Evolutionary conservation across 2,888 invertebrate genomes (phyloP), one percentile per base, ranked within the genome.

Genomic region (Drosophila villosipedis): DNA sequence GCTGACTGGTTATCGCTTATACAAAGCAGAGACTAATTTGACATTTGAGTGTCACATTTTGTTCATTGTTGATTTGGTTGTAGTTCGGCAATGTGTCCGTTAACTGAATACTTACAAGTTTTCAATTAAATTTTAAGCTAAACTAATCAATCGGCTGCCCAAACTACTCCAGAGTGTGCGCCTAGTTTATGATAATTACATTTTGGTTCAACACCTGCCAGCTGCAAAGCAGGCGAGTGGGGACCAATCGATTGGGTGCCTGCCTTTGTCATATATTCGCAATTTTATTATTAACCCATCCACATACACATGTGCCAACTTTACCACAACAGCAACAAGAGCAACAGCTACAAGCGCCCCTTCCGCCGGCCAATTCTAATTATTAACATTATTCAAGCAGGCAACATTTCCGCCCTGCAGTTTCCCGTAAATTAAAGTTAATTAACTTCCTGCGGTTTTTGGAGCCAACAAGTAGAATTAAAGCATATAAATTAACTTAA

Each of bases 151-250:
- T 73, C 39, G 54, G n/a, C 4, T 2, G 1, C 64, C 55, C 57
- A 25, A 47, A 47, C 54, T 33, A 41, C 28, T 4, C 61, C 58
- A 30, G 1, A 25, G 4, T 4, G 7, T 28, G 30, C 54, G 47
- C 28, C 35, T 72, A 61, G 78, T 80, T 84, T 81, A 80, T 76
- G 79, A 70, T 87, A 87, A 86, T 84, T 87, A 87, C 77, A 78
- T 80, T 80, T 84, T 64, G 79, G 70, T 49, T 68, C 76, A 72
- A 69, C 84, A 82, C 77, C 83, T 86, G 76, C 62, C 76, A 73
- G 33, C 55, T 55, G 50, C 59, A 77, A 14, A 2, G 14, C 30
- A 35, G 67, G 25, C 39, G 37, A 39, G 30, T 30, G 22, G 28
- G 52, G 53, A n/a, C 9, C 47, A 28, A 47, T 33, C 37, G 50